Percentiles rank a stretch among this genome's conserved stretches.
These are phyloP conservation scores for Sciurus carolinensis DNA, from an alignment of 2,797 vertebrate genomes.

Conservation along the genomic window DNA sequence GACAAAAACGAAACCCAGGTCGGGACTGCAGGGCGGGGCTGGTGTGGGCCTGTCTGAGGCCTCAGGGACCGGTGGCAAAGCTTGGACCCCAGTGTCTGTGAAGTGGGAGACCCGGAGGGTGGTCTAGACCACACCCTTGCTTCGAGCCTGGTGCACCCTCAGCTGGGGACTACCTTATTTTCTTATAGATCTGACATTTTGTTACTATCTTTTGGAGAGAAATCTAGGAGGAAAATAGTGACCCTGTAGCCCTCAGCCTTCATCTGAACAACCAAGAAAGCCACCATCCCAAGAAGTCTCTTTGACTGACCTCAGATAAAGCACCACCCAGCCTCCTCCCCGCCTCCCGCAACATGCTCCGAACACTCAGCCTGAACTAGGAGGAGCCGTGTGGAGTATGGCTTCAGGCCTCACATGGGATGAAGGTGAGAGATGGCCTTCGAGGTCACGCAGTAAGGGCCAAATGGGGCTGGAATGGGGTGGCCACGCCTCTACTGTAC, in stretches of 20 bases:
- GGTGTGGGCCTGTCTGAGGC: no score
- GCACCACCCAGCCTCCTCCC: not conserved
- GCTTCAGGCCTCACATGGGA: not conserved
- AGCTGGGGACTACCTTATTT: not conserved
- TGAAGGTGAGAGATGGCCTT: not conserved
- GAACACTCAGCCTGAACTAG: not conserved
- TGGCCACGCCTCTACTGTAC: not conserved
- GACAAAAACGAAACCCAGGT: not conserved
- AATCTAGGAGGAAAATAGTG: not conserved
- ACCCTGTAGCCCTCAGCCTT: not conserved
- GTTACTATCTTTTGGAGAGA: not conserved
- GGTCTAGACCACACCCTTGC: not conserved
- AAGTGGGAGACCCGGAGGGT: not conserved
- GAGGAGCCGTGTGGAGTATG: not conserved
- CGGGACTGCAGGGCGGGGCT: no score
- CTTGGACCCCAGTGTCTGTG: not conserved
- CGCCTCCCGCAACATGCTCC: not conserved
- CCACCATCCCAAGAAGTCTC: not conserved
- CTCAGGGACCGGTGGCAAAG: not conserved
- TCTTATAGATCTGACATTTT: not conserved
- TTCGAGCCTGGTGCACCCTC: not conserved
- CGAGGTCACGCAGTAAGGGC: not conserved
- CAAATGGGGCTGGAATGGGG: no score
- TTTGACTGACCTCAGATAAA: not conserved
- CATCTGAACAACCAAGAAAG: not conserved